phyloP scores from a whole-genome alignment of 2,888 invertebrate species.

The Ethmia dodecea region DNA sequence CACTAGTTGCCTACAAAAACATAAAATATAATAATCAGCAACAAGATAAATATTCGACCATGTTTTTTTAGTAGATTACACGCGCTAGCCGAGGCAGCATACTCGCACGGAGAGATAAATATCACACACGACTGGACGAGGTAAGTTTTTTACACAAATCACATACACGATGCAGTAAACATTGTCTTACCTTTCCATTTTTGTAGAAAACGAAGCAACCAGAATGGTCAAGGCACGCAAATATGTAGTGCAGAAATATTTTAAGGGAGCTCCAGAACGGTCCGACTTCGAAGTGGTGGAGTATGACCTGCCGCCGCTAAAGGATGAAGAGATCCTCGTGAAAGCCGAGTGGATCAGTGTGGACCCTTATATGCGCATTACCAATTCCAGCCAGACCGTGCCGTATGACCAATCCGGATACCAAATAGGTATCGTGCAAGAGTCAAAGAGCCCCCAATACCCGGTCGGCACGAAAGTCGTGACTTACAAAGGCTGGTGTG shows the following conservation, averaged over 20 bases:
- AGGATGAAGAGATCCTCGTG: slow-evolving; percentile 70
- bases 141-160: no score
- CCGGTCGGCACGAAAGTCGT: slow-evolving; percentile 79
- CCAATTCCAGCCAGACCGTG: slow-evolving; percentile 16
- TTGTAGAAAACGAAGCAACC: no score
- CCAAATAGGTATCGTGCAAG: slow-evolving; percentile 61
- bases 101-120: no score
- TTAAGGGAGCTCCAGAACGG: slow-evolving; percentile 76
- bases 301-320: slow-evolving; percentile 75
- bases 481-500: slow-evolving; percentile 82
- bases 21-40: no score
- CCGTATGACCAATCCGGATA: slow-evolving; percentile 30
- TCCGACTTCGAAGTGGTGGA: slow-evolving; percentile 78
- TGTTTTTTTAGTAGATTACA: no score
- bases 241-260: slow-evolving; percentile 73
- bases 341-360: slow-evolving; percentile 43
- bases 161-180: no score
- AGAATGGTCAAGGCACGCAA: slow-evolving; percentile 73
- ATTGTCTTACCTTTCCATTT: no score
- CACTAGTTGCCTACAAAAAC: no score
- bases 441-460: slow-evolving; percentile 77
- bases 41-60: no score
- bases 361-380: slow-evolving; percentile 40
- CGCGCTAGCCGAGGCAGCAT: no score
- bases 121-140: no score